Evolutionary conservation across 2,797 vertebrate genomes (phyloP), one percentile per base, ranked within the genome.

Genomic region (Crotalus adamanteus): DNA sequence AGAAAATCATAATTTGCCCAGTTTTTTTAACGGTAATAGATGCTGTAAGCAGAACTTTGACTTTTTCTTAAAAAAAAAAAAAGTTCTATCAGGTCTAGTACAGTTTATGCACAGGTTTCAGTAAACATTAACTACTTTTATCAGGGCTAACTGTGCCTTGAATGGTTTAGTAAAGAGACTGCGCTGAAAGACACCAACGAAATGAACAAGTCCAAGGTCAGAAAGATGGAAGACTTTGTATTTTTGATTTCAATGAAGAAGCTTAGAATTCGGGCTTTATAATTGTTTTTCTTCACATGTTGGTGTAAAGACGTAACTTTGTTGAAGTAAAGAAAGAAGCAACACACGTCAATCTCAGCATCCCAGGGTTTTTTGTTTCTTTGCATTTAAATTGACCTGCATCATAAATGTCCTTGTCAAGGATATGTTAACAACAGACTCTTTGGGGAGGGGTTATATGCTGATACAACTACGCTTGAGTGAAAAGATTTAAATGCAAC

Each of bases 91-190:
- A 28, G 95, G 95, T 96, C 97, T 97, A 97, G 97, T 97, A 97
- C 97, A 97, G 97, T 98, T 98, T 98, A 98, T 96, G 91, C 91
- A 0, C 97, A 97, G 98, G 98, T 98, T 98, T 98, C 97, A 97
- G 97, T 98, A 98, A 98, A 98, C 98, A 98, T 98, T 98, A 98
- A 98, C 98, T 86, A 97, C 97, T 98, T 98, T 98, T 98, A 98
- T 98, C 98, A 98, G 98, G 95, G 89, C 95, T 97, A 8, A 5
- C 96, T 97, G 97, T 96, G 93, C 96, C 96, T 96, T 97, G 97
- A 97, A 97, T 97, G 96, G 98, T 97, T 83, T 98, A 97, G 97
- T 97, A 97, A 96, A 98, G 97, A 97, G 97, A 97, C 95, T 97
- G 97, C 94, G 94, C 97, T 94, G 96, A 95, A 96, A 96, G 97